phyloP scores from a whole-genome alignment of 2,113 vertebrate species.

The Poeciliopsis retropinna region DNA sequence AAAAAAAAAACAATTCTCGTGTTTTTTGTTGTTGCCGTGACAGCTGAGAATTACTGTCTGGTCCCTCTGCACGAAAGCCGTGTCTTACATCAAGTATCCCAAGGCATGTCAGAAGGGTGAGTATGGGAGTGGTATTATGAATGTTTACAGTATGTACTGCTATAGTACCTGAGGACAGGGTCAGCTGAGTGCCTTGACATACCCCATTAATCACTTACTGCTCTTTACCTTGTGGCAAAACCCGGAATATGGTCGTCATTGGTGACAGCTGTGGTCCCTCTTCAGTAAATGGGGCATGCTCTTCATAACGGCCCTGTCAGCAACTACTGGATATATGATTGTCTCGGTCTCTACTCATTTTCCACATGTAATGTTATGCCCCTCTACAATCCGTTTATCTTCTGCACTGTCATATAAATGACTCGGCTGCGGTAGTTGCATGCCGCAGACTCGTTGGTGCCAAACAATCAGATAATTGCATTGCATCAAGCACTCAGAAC shows the following conservation, averaged over 20 bases:
- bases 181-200: constrained; percentile 33
- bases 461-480: constrained; percentile 35
- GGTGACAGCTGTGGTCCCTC: constrained; percentile 74
- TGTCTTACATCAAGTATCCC: constrained; percentile 98
- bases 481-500: constrained; percentile 7
- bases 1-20: background rate
- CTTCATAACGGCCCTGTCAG: constrained; percentile 78
- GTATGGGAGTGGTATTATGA: constrained; percentile 57
- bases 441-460: constrained; percentile 35
- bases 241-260: constrained; percentile 46
- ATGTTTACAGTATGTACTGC: constrained; percentile 11
- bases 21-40: constrained; percentile 13
- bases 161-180: constrained; percentile 67
- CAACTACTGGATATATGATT: constrained; percentile 70
- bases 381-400: constrained; percentile 33
- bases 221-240: constrained; percentile 67
- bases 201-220: constrained; percentile 53
- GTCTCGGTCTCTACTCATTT: constrained; percentile 63
- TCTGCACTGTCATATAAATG: constrained; percentile 54
- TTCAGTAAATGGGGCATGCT: constrained; percentile 74
- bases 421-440: constrained; percentile 42
- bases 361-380: constrained; percentile 50
- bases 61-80: constrained; percentile 96
- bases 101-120: constrained; percentile 96
- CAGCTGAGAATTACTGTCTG: constrained; percentile 97